phyloP scores from a whole-genome alignment of 2,888 invertebrate species.

The Periphyllus acericola region DNA sequence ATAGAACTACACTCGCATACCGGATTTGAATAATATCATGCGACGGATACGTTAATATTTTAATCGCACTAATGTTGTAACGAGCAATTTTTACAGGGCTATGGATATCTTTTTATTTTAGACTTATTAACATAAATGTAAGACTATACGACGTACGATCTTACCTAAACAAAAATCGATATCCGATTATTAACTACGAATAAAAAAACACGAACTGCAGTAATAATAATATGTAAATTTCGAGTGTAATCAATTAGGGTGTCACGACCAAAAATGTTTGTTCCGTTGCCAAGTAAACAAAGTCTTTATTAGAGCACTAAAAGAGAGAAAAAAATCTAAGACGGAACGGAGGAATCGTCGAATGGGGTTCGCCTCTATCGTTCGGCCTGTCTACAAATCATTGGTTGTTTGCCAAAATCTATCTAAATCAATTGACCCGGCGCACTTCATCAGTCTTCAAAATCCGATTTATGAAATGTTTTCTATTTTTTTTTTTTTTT shows the following conservation, averaged over 20 bases:
- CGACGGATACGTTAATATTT: too few species aligned
- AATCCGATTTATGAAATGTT: constrained; percentile 18
- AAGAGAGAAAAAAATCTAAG: not conserved
- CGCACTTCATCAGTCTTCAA: constrained; percentile 2
- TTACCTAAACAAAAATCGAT: too few species aligned
- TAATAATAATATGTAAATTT: too few species aligned
- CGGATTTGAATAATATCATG: too few species aligned
- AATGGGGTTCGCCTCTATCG: constrained; percentile 18
- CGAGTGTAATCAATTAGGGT: not conserved
- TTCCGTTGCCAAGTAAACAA: constrained; percentile 27
- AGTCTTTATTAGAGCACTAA: constrained; percentile 21
- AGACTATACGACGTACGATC: too few species aligned
- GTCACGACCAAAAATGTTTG: constrained; percentile 22
- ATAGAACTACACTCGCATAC: too few species aligned
- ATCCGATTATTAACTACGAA: too few species aligned
- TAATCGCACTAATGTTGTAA: too few species aligned
- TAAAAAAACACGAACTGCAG: too few species aligned
- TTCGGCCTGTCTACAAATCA: not conserved
- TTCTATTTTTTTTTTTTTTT: constrained; percentile 17
- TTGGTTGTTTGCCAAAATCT: constrained; percentile 46
- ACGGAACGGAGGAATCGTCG: not conserved
- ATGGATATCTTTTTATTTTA: too few species aligned
- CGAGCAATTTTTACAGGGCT: too few species aligned
- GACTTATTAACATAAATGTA: too few species aligned
- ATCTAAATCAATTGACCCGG: constrained; percentile 45